These are phyloP conservation scores for Sardina pilchardus DNA, from an alignment of 2,113 vertebrate species.

Conservation along the genomic window DNA sequence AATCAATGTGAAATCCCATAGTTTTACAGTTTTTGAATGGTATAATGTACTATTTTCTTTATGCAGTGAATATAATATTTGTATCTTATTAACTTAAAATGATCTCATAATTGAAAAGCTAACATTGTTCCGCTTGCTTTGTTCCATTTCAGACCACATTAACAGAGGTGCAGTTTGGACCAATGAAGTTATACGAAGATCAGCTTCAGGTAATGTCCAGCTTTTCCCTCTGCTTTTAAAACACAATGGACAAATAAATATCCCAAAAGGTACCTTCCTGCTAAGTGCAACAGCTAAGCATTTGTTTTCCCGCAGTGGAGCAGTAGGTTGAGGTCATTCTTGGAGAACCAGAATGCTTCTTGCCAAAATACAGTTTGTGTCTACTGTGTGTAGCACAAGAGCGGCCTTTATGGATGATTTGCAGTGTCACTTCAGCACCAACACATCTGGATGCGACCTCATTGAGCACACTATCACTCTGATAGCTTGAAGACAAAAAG, in stretches of 20 bases:
- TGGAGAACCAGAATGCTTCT: background rate
- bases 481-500: constrained; percentile 33
- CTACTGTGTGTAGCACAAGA: constrained; percentile 9
- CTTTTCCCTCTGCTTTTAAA: background rate
- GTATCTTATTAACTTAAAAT: background rate
- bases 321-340: constrained; percentile 11
- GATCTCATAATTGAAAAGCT: background rate
- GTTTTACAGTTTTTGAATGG: background rate
- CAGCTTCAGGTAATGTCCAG: constrained; percentile 88
- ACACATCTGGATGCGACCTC: constrained; percentile 13
- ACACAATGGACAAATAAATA: background rate
- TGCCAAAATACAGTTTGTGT: constrained; percentile 19
- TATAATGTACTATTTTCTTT: background rate
- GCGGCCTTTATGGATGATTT: constrained; percentile 12
- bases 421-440: background rate
- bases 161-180: constrained; percentile 93
- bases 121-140: constrained; percentile 50
- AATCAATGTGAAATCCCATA: background rate
- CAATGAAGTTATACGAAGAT: constrained; percentile 96
- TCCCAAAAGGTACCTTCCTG: constrained; percentile 1
- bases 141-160: constrained; percentile 73
- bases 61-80: background rate
- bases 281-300: background rate
- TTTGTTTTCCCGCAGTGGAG: background rate
- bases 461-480: constrained; percentile 43